Evolutionary conservation across 2,113 vertebrate species (phyloP).

Genomic region (Anhinga anhinga): DNA sequence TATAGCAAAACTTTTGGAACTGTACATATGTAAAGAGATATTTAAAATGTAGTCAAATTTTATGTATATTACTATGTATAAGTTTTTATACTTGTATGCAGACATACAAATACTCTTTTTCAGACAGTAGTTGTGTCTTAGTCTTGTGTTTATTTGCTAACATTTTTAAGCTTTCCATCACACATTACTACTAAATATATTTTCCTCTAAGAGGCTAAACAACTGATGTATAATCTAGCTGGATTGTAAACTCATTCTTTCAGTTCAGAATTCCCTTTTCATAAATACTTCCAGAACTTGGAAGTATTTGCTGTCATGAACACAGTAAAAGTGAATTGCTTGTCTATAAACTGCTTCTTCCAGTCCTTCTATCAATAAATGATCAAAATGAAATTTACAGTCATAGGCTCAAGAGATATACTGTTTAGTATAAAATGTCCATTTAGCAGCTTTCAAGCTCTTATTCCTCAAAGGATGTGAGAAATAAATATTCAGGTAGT

Average conservation of each 20-base stretch:
- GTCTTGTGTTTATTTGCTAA: not conserved
- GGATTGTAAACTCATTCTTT: not conserved
- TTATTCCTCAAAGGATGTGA: not conserved
- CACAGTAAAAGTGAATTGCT: not conserved
- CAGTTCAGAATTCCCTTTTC: not conserved
- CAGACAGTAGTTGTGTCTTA: not conserved
- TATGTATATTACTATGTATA: not conserved
- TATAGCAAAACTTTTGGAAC: not conserved
- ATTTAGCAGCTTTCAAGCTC: not conserved
- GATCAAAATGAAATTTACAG: not conserved
- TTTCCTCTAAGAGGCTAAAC: not conserved
- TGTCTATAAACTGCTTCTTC: not conserved
- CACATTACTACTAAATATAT: not conserved
- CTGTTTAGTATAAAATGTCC: not conserved
- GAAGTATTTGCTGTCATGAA: not conserved
- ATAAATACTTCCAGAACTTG: not conserved
- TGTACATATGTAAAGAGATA: not conserved
- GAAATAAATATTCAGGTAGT: not conserved
- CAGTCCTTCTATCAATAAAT: not conserved
- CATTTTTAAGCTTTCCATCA: not conserved
- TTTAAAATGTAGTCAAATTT: not conserved
- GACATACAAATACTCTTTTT: not conserved
- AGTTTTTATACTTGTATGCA: not conserved
- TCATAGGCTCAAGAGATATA: not conserved
- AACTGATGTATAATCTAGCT: not conserved